Base-by-base conservation (phyloP, 2,113 vertebrate species). In the Ictalurus furcatus region DNA sequence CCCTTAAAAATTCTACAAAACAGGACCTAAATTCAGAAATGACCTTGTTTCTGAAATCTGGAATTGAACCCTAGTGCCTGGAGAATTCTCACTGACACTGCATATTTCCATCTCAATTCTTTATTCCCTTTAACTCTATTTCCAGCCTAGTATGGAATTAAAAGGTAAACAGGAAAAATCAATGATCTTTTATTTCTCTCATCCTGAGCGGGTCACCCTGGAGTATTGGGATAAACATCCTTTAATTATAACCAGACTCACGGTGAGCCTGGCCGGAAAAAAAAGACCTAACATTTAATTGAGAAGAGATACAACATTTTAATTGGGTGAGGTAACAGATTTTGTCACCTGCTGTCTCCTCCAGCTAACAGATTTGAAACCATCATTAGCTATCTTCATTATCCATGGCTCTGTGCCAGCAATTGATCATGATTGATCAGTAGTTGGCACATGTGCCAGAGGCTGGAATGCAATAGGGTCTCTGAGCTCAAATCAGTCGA, bases 321-420 rank as follows among this genome's bases (percentile, higher is more conserved):
- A 95, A 95, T 96, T 94, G 94, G 91, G 93, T 90, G 92, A 94
- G 91, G 93, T 95, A 93, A 93, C 93, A 94, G 93, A 93, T 93
- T 91, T 94, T 58, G 44, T 58, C 54, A 78, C 74, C 34, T 71
- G 61, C 48, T 56, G 65, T 94, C 94, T 92, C 92, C 82, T 58
- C 0, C 14, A 83, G 86, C 88, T 74, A 90, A 90, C 80, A 83
- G 84, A 71, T 90, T 91, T 89, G 85, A 94, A 93, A 93, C 80
- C 93, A 92, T 90, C 90, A 92, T 94, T 95, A 93, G 92, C 90
- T 73, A 80, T 94, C 94, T 95, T 94, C 92, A 95, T 95, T 95
- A 95, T 89, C 91, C 89, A 94, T 93, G 89, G 90, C 89, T 92
- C 89, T 34, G 52, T 89, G 91, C 89, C 87, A 89, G 90, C 87